phyloP scores from a whole-genome alignment of 1,140 invertebrate genomes.

The Hypsibius dujardini region DNA sequence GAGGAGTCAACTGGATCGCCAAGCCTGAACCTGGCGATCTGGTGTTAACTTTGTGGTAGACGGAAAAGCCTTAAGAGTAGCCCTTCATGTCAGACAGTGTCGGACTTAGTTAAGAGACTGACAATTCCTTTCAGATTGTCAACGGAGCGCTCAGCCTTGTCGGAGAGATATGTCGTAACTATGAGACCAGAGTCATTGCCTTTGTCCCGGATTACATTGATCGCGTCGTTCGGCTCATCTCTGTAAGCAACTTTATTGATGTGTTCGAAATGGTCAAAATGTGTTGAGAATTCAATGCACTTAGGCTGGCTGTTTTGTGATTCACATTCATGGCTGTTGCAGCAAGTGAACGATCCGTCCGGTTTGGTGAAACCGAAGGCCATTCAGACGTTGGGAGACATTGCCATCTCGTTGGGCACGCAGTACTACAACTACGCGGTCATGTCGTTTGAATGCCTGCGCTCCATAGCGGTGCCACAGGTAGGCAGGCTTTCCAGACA shows the following conservation, averaged over 20 bases:
- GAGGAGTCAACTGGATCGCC: no score
- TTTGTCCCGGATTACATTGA: constrained; percentile 6
- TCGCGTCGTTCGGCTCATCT: not conserved
- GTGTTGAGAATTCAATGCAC: no score
- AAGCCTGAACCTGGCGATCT: no score
- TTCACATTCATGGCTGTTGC: not conserved
- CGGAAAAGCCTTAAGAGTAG: no score
- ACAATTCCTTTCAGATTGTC: not conserved
- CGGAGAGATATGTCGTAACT: not conserved
- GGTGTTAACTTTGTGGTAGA: no score
- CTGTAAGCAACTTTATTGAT: not conserved
- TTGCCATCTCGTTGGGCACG: constrained; percentile 21
- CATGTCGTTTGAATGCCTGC: constrained; percentile 63
- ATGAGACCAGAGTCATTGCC: not conserved
- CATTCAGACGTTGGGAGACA: constrained; percentile 11
- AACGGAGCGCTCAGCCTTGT: not conserved
- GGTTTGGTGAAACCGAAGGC: constrained; percentile 8
- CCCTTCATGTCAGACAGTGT: no score
- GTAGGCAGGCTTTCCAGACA: not conserved
- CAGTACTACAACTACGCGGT: constrained; percentile 41
- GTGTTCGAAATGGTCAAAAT: no score
- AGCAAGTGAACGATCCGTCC: constrained; percentile 15
- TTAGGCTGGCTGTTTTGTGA: not conserved
- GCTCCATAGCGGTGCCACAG: not conserved
- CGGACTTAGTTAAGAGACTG: no score